These are phyloP conservation scores for Halocynthia aurantium DNA, from an alignment of 23 tunicate genomes.

Conservation along the genomic window DNA sequence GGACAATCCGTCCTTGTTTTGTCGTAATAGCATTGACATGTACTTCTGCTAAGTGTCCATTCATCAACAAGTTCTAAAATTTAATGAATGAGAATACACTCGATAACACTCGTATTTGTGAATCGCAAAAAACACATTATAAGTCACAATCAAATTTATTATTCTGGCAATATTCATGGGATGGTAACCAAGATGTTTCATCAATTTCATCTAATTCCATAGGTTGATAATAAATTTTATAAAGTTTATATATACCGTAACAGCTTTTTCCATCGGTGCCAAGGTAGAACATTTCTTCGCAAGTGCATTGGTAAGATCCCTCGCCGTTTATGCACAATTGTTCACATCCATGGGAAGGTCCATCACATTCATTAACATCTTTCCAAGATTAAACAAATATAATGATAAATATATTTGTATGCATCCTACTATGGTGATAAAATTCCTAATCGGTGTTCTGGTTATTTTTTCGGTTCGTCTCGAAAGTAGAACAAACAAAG, in stretches of 20 bases:
- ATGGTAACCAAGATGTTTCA: too few relatives aligned
- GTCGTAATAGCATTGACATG: constrained; percentile 35
- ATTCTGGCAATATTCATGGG: too few relatives aligned
- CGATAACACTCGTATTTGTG: too few relatives aligned
- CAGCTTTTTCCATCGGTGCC: constrained; percentile 38
- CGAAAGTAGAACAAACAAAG: too few relatives aligned
- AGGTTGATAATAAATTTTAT: too few relatives aligned
- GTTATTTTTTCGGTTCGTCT: constrained; percentile 1
- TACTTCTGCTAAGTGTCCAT: constrained; percentile 29
- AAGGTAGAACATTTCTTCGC: constrained; percentile 21
- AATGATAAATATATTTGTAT: too few relatives aligned
- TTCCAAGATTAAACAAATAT: not conserved
- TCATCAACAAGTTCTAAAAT: constrained; percentile 38
- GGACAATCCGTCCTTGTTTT: constrained; percentile 32
- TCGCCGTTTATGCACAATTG: constrained; percentile 27
- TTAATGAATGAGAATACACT: not conserved
- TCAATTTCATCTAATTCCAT: too few relatives aligned
- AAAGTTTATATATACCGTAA: constrained; percentile 16
- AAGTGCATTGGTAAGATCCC: constrained; percentile 36
- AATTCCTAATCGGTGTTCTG: too few relatives aligned
- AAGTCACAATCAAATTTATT: too few relatives aligned
- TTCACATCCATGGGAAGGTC: constrained; percentile 21
- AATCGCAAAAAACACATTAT: too few relatives aligned
- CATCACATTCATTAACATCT: constrained; percentile 49
- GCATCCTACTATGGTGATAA: too few relatives aligned